Evolutionary conservation across 2,888 invertebrate species (phyloP), one percentile per base, ranked within the genome.

Genomic region (Rotaria macrura): DNA sequence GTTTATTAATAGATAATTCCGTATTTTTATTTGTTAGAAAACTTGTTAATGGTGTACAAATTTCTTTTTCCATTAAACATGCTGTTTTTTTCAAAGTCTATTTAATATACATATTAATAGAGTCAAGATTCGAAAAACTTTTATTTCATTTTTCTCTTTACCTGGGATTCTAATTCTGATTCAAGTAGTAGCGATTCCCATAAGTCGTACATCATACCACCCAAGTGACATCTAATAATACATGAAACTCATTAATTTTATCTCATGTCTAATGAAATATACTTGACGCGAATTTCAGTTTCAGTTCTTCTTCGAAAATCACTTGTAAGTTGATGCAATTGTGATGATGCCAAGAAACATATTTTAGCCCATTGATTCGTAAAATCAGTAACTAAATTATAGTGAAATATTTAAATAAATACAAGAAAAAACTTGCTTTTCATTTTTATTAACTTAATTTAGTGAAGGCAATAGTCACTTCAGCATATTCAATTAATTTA

Each of bases 371-470:
- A 79, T 79, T 79, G 79, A 79, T 79, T 40, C 12, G 79, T 79
- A n/a, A 79, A 79, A 43, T 79, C 79, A 25, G 79, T 79, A 79
- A 79, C 79, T 79, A 79, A 79, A 79, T 43, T 43, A 25, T 43
- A 20, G 17, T 34, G 17, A 25, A 65, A 7, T 17, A 29, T 29
- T 52, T 52, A 20, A 25, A 54, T 25, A 54, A 9, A 9, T 47
- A 54, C 23, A 54, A 54, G 14, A 25, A 25, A 3, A 20, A 34
- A 29, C 6, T 20, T 20, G 2, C n/a, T 20, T 29, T 34, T 12
- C 12, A 17, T 7, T 65, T 34, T 65, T 29, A 34, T 29, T 65
- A 65, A 79, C 79, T 79, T 43, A 79, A n/a, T 79, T 43, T 79
- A 23, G 79, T 43, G n/a, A 79, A 79, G 7, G 40, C 43, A 43